Conservation (phyloP, 1,140 invertebrate genomes). For the Metopolophium dirhodum region DNA sequence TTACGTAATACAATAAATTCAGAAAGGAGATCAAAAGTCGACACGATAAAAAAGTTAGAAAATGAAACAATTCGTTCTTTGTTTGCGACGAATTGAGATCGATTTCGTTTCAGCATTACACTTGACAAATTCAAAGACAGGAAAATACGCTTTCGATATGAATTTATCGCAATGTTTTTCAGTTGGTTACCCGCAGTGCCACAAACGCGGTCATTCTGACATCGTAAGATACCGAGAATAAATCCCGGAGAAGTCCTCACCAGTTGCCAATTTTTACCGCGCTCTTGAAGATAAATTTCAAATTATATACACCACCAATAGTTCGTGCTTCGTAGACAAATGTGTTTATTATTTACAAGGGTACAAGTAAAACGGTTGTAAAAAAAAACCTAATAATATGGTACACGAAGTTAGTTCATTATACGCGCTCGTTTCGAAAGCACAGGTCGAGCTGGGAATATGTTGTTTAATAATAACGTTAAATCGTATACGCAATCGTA, state of each 20-base stretch:
- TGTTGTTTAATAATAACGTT: neutral
- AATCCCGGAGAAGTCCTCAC: no score
- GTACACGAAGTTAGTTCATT: neutral
- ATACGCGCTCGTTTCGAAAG: neutral
- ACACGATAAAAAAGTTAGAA: neutral
- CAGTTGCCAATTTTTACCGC: neutral
- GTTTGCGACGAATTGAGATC: neutral
- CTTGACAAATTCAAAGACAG: neutral
- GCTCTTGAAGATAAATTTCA: no score
- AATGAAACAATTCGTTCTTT: neutral
- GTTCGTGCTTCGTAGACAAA: neutral
- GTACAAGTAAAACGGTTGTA: neutral
- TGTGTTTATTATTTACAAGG: neutral
- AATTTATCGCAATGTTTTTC: neutral
- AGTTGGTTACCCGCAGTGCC: neutral
- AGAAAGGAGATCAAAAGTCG: conserved; percentile 28
- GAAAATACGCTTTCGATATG: neutral
- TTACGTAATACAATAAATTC: neutral
- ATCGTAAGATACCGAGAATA: neutral
- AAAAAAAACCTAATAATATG: neutral
- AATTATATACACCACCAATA: neutral
- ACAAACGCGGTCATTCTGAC: neutral
- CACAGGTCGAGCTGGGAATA: neutral
- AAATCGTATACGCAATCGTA: neutral
- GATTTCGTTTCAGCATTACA: neutral